Conservation (phyloP, 2,113 vertebrate species). For the Crotalus helleri region DNA sequence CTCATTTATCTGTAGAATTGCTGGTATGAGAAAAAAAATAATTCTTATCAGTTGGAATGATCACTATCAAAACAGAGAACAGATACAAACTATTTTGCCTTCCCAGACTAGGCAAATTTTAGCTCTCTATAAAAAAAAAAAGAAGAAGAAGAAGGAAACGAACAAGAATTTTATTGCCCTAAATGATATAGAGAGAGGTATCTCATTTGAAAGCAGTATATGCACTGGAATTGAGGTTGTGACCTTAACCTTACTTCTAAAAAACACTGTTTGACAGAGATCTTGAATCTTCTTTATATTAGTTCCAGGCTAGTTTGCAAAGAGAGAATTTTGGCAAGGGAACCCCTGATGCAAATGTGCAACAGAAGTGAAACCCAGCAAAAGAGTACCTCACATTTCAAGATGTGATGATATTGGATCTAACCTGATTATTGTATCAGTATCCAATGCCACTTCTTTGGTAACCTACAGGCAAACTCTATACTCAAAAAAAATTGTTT, state of each 20-base stretch:
- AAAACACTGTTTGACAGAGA: background rate
- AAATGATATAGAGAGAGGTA: background rate
- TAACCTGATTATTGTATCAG: background rate
- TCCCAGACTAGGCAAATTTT: background rate
- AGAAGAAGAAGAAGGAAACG: background rate
- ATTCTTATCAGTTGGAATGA: background rate
- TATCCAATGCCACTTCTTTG: background rate
- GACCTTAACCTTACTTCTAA: background rate
- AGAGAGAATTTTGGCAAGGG: background rate
- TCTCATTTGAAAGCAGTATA: background rate
- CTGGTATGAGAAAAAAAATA: background rate
- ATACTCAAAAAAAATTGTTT: background rate
- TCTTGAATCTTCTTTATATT: background rate
- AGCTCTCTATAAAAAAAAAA: background rate
- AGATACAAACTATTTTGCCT: background rate
- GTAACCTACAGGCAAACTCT: background rate
- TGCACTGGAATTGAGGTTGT: background rate
- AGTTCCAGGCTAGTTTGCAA: background rate
- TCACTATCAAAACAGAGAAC: background rate
- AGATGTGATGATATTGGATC: background rate
- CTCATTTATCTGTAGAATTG: background rate
- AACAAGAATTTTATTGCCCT: background rate
- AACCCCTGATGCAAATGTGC: background rate
- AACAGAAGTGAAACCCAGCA: background rate
- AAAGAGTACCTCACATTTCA: background rate